A percentile compares a stretch with the other conserved stretches of the same genome.
phyloP scores from a whole-genome alignment of 1,140 invertebrate genomes.

The Probaryconus sp. region DNA sequence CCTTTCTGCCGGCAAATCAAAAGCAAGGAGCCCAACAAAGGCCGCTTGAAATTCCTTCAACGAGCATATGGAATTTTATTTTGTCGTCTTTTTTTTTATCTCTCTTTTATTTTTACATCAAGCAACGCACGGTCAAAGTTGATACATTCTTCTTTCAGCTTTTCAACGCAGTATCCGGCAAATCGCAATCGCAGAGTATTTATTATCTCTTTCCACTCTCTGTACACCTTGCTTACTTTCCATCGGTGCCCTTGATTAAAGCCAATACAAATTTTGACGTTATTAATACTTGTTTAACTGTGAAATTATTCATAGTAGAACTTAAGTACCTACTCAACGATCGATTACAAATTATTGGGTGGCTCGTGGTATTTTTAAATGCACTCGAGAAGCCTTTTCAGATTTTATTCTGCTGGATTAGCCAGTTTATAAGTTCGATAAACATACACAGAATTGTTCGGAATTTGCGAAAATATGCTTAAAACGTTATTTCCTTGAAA shows the following conservation, averaged over 20 bases:
- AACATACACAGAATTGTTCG: slow-evolving; percentile 27
- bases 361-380: not conserved
- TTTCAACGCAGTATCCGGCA: no score
- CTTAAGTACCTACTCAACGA: not conserved
- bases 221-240: not conserved
- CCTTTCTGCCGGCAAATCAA: slow-evolving; percentile 4
- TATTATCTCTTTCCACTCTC: not conserved
- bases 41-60: slow-evolving; percentile 3
- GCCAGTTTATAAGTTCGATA: slow-evolving; percentile 25
- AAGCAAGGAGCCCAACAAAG: slow-evolving; percentile 8
- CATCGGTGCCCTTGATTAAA: no score
- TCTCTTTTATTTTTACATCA: no score
- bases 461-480: slow-evolving; percentile 21
- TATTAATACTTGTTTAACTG: slow-evolving; percentile 23
- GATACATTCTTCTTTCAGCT: no score
- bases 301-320: not conserved
- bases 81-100: no score
- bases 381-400: slow-evolving; percentile 9
- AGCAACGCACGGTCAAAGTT: no score
- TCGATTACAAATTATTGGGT: not conserved
- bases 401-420: slow-evolving; percentile 28
- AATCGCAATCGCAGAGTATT: no score
- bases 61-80: slow-evolving; percentile 7
- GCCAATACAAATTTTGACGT: not conserved
- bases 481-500: slow-evolving; percentile 16